These are phyloP conservation scores for Gallinago paraguaiae DNA, from an alignment of 2,113 vertebrate genomes.

Conservation along the genomic window DNA sequence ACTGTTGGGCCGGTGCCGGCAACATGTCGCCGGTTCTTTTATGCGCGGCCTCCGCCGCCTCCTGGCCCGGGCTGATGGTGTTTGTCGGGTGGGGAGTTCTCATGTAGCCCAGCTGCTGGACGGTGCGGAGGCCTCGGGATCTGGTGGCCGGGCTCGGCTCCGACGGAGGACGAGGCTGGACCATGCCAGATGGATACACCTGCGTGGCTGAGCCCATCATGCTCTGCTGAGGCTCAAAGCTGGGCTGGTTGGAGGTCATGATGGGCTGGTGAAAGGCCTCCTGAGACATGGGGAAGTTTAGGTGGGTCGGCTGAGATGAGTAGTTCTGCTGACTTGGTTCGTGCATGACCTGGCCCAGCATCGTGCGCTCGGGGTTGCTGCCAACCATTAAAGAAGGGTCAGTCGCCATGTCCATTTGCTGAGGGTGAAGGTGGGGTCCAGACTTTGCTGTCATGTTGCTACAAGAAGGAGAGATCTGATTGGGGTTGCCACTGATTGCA, in stretches of 20 bases:
- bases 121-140: slow-evolving; percentile 70
- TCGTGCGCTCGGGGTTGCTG: slow-evolving; percentile 59
- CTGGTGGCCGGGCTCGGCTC: slow-evolving; percentile 80
- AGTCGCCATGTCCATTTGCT: slow-evolving; percentile 63
- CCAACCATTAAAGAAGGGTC: slow-evolving; percentile 50
- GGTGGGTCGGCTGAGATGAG: slow-evolving; percentile 74
- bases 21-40: slow-evolving; percentile 73
- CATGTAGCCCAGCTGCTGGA: slow-evolving; percentile 80
- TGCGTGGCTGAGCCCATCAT: slow-evolving; percentile 33
- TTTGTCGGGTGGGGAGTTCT: slow-evolving; percentile 69
- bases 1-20: slow-evolving; percentile 59
- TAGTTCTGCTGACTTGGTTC: slow-evolving; percentile 75
- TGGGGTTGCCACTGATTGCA: slow-evolving; percentile 67
- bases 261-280: slow-evolving; percentile 73
- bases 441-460: slow-evolving; percentile 66
- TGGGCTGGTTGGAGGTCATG: slow-evolving; percentile 74
- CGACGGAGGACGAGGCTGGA: slow-evolving; percentile 87
- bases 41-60: slow-evolving; percentile 78
- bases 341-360: slow-evolving; percentile 67
- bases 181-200: slow-evolving; percentile 60
- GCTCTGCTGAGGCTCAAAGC: slow-evolving; percentile 74
- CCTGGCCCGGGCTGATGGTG: slow-evolving; percentile 64
- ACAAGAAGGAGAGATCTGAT: slow-evolving; percentile 76
- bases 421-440: slow-evolving; percentile 59
- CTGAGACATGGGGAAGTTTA: slow-evolving; percentile 61